Conservation (phyloP, 2,797 vertebrate species). For the Sebastes hubbsi region DNA sequence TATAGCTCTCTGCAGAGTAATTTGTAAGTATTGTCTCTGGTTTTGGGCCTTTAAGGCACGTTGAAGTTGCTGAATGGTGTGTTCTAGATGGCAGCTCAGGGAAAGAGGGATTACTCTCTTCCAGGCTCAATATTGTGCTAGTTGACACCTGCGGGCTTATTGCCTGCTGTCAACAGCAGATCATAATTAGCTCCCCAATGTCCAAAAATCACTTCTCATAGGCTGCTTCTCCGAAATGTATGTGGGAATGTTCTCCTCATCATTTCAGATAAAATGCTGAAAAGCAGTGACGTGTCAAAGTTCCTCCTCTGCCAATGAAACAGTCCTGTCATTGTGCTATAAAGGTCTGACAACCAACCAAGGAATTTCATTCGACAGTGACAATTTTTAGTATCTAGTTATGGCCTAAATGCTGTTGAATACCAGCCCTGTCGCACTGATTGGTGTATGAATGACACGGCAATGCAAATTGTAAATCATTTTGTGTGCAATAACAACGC, state of each 20-base stretch:
- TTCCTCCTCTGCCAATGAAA: neutral
- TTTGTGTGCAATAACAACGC: no score
- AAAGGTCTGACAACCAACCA: neutral
- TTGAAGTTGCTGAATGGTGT: slow-evolving; percentile 32
- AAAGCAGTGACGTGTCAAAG: neutral
- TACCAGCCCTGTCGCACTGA: neutral
- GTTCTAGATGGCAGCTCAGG: slow-evolving; percentile 47
- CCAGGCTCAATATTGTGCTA: slow-evolving; percentile 46
- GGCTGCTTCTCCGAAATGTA: neutral
- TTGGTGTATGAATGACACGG: no score
- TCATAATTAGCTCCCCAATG: slow-evolving; percentile 66
- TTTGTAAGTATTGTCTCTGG: slow-evolving; percentile 36
- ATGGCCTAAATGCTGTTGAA: neutral
- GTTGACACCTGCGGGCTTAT: slow-evolving; percentile 64
- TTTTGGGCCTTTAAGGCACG: slow-evolving; percentile 27
- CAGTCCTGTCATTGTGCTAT: neutral
- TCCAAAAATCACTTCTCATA: slow-evolving; percentile 42
- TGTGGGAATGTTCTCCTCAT: neutral
- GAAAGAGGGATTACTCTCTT: slow-evolving; percentile 57
- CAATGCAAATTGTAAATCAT: no score
- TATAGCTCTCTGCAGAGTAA: slow-evolving; percentile 20
- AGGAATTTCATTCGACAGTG: neutral
- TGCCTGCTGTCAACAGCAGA: slow-evolving; percentile 51
- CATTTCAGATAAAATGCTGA: neutral
- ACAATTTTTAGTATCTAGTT: neutral